Percentiles rank a stretch among this genome's conserved stretches.
These are phyloP conservation scores for Atta texana DNA, from an alignment of 1,140 invertebrate species.

Conservation along the genomic window DNA sequence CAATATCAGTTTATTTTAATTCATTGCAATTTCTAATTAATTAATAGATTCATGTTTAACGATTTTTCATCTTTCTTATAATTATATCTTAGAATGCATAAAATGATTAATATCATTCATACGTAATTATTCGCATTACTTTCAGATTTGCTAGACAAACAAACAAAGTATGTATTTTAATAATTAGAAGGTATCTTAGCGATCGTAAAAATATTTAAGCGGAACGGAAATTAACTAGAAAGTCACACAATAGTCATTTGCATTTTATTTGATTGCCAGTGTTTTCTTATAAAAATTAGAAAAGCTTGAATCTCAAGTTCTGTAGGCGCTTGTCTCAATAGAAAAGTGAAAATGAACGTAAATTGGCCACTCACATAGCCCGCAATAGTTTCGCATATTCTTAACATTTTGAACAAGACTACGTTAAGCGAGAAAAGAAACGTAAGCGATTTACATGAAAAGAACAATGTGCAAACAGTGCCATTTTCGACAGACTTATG, in stretches of 20 bases:
- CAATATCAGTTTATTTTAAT: not conserved
- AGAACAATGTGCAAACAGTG: constrained; percentile 60
- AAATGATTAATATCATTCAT: not conserved
- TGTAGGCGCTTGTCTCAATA: not conserved
- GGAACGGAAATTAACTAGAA: not conserved
- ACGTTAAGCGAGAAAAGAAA: constrained; percentile 8
- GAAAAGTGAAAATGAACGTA: not conserved
- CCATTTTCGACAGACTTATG: constrained; percentile 70
- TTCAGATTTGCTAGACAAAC: not conserved
- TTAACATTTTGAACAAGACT: not conserved
- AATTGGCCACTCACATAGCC: not conserved
- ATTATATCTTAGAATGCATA: not conserved
- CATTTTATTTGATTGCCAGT: constrained; percentile 61
- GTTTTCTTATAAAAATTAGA: constrained; percentile 46
- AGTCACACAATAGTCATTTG: constrained; percentile 66
- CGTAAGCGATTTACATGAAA: constrained; percentile 26
- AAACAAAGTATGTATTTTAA: not conserved
- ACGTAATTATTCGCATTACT: not conserved
- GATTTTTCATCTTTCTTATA: not conserved
- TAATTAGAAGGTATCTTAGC: not conserved
- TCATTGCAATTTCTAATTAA: not conserved
- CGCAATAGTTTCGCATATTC: constrained; percentile 1
- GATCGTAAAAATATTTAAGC: not conserved
- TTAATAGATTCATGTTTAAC: not conserved
- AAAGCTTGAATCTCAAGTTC: constrained; percentile 15